Percentiles rank a stretch among this genome's conserved stretches.
These are phyloP conservation scores for Perccottus glenii DNA, from an alignment of 2,113 vertebrate species.

Conservation along the genomic window DNA sequence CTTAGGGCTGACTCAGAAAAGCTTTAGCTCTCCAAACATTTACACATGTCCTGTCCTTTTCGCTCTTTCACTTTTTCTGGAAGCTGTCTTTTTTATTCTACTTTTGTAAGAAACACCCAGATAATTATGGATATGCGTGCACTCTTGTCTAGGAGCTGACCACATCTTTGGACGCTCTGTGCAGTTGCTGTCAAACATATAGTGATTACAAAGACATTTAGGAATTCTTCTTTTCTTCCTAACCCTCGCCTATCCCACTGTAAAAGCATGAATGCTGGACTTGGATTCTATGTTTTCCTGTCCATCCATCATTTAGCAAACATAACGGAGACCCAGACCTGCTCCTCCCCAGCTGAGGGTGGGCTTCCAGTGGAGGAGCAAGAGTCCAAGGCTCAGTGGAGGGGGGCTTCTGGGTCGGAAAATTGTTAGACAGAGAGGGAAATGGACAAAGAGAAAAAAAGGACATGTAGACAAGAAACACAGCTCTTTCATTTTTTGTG, in stretches of 20 bases:
- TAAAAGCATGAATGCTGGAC: conserved; percentile 70
- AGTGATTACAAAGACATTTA: conserved; percentile 65
- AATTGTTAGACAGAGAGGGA: conserved; percentile 72
- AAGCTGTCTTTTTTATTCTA: conserved; percentile 38
- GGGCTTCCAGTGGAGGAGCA: conserved; percentile 68
- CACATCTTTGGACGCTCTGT: conserved; percentile 59
- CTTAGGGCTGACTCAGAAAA: conserved; percentile 72
- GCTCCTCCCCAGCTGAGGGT: conserved; percentile 66
- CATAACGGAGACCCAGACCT: conserved; percentile 63
- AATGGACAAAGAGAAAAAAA: conserved; percentile 67
- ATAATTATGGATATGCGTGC: conserved; percentile 61
- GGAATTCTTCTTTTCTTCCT: conserved; percentile 49
- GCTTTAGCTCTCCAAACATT: conserved; percentile 63
- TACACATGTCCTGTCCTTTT: conserved; percentile 48
- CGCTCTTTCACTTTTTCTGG: conserved; percentile 56
- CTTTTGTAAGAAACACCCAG: conserved; percentile 62
- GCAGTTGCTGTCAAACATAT: conserved; percentile 63
- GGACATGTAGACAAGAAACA: conserved; percentile 66
- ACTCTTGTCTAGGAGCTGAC: conserved; percentile 47
- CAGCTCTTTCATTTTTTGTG: conserved; percentile 70
- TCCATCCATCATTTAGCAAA: conserved; percentile 74
- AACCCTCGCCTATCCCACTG: conserved; percentile 48
- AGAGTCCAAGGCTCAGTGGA: conserved; percentile 59
- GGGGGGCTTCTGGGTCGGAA: conserved; percentile 53
- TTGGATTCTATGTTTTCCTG: conserved; percentile 70